phyloP scores from a whole-genome alignment of 2,888 invertebrate genomes.

The Beris morrisii region DNA sequence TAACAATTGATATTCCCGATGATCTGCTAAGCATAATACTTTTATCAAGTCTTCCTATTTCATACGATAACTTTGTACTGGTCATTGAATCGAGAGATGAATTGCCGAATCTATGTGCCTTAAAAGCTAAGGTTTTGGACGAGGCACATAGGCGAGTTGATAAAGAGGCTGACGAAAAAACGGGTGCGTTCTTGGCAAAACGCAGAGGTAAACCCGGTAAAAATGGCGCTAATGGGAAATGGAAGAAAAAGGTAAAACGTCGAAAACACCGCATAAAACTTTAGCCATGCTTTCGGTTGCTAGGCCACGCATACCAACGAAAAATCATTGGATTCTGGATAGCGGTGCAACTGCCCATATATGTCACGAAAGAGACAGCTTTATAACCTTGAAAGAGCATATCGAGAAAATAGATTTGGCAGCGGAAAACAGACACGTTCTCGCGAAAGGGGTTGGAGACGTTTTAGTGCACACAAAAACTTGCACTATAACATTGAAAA shows the following conservation, averaged over 20 bases:
- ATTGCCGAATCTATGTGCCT: constrained; percentile 22
- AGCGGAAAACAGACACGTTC: background rate
- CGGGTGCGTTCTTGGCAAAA: too few relatives aligned
- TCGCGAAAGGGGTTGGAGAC: background rate
- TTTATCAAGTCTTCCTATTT: constrained; percentile 38
- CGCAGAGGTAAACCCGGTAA: too few relatives aligned
- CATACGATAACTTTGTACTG: constrained; percentile 38
- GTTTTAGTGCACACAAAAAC: background rate
- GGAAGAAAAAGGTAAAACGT: too few relatives aligned
- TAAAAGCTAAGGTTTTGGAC: constrained; percentile 19
- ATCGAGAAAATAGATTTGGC: background rate
- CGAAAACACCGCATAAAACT: too few relatives aligned
- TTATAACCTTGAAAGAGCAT: background rate
- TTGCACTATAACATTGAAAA: background rate
- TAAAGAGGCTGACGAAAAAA: background rate
- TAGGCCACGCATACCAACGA: too few relatives aligned
- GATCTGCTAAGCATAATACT: constrained; percentile 38
- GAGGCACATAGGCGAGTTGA: background rate
- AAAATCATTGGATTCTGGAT: background rate
- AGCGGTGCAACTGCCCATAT: constrained; percentile 7
- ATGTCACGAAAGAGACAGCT: background rate
- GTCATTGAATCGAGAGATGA: constrained; percentile 39
- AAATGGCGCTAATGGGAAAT: too few relatives aligned
- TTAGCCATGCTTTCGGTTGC: too few relatives aligned
- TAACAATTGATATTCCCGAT: constrained; percentile 28